Conservation (phyloP, 2,113 vertebrate species). For the Myiagra hebetior region DNA sequence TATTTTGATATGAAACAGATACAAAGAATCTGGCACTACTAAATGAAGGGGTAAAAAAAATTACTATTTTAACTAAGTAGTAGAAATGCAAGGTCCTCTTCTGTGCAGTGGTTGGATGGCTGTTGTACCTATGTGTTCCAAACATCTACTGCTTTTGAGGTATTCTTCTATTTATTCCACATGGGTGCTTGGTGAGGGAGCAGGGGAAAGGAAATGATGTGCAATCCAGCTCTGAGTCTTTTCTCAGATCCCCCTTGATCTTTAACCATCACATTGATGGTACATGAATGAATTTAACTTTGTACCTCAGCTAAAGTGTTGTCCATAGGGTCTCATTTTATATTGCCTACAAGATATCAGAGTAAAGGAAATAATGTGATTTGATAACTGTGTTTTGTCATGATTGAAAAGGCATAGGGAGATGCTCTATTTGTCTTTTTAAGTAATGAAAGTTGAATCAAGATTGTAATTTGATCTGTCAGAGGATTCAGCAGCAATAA, state of each 20-base stretch:
- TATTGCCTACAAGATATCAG: neutral
- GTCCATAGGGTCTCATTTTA: neutral
- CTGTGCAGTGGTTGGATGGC: neutral
- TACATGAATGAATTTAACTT: neutral
- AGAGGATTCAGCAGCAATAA: slow-evolving; percentile 20
- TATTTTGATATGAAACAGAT: neutral
- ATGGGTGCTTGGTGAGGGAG: neutral
- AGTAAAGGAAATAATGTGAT: slow-evolving; percentile 34
- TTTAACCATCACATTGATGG: neutral
- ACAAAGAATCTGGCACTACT: neutral
- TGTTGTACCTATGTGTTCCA: neutral
- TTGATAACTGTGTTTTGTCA: slow-evolving; percentile 26
- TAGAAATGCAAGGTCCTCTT: neutral
- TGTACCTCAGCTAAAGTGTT: neutral
- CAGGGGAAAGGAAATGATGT: neutral
- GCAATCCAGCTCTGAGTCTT: neutral
- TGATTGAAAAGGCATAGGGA: neutral
- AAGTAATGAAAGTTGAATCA: slow-evolving; percentile 4
- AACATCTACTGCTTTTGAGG: neutral
- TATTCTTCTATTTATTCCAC: neutral
- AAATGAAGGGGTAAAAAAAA: neutral
- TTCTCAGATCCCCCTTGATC: neutral
- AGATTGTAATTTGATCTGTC: slow-evolving; percentile 18
- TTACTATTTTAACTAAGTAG: neutral
- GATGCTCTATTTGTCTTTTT: slow-evolving; percentile 26